Evolutionary conservation across 37 sponge, comb jelly and placozoan species (phyloP).

Genomic region (Chondrosia reniformis): DNA sequence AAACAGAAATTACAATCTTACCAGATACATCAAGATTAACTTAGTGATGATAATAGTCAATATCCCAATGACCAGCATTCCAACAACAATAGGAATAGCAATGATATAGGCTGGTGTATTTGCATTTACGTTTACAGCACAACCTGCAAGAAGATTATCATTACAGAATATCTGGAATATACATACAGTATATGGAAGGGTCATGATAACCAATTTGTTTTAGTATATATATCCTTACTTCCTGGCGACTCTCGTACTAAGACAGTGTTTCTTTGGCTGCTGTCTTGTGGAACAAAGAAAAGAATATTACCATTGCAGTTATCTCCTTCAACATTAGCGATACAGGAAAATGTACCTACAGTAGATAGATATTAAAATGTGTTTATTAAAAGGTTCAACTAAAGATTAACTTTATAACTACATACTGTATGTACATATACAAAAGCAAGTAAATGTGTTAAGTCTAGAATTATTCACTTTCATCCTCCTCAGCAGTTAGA

Average conservation of each 20-base stretch:
- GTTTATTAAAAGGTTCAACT: no score
- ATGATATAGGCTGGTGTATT: background rate
- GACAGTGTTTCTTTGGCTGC: background rate
- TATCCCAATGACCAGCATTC: background rate
- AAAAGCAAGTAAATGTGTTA: background rate
- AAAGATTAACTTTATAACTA: no score
- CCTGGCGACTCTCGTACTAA: background rate
- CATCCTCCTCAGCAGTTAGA: background rate
- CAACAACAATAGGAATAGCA: background rate
- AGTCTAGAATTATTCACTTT: background rate
- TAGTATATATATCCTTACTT: slow-evolving; percentile 7
- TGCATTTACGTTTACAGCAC: background rate
- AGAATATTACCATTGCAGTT: background rate
- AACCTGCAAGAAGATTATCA: background rate
- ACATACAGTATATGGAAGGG: background rate
- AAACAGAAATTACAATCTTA: no score
- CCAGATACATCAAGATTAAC: background rate
- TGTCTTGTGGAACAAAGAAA: slow-evolving; percentile 4
- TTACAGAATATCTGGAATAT: background rate
- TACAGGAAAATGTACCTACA: slow-evolving; percentile 8
- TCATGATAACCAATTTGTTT: background rate
- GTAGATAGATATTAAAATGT: background rate
- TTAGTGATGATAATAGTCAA: background rate
- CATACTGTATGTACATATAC: background rate
- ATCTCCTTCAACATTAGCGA: background rate